Base-by-base conservation (phyloP, 1,140 invertebrate species). In the Drosophila carrolli region DNA sequence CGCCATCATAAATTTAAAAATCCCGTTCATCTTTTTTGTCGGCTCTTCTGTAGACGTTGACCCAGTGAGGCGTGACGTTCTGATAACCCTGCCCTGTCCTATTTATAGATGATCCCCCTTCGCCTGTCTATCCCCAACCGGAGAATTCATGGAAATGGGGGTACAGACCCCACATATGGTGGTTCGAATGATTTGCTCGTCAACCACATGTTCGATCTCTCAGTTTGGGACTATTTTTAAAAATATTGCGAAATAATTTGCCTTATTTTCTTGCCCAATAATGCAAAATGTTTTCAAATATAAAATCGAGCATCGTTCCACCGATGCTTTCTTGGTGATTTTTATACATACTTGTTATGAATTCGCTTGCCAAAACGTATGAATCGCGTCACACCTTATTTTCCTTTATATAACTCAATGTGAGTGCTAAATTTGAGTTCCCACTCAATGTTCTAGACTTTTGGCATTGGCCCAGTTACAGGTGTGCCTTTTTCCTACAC, bases 391-490 rank as follows among this genome's bases (percentile, higher is more conserved):
- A 82, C 78, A 78, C 78, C 63, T 78, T 71, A 38, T 73, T 75
- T 75, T 44, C 55, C 37, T 78, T 77, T 82, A 78, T 78, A 72
- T 86, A 83, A 83, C 79, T 80, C 76, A 88, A 62, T 59, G 41
- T 60, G 58, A 63, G 58, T 60, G 60, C 13, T 43, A 14, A 35
- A 37, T 16, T 16, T 38, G 46, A 44, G 50, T 27, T 89, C 61
- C 19, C 70, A 75, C 82, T 73, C 70, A 73, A 79, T 47, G 67
- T 44, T 38, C 19, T 62, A 75, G 63, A 23, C 37, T 58, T 51
- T 66, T 88, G 83, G 83, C 83, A 88, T 86, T 88, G 83, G 83
- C 83, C 83, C 78, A 88, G 72, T 82, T 86, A 81, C 83, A 86
- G 83, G 83, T 82, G 80, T 78, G 62, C 41, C 71, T 46, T 35